Evolutionary conservation across 2,888 invertebrate genomes (phyloP).

Genomic region (Galeruca laticollis): DNA sequence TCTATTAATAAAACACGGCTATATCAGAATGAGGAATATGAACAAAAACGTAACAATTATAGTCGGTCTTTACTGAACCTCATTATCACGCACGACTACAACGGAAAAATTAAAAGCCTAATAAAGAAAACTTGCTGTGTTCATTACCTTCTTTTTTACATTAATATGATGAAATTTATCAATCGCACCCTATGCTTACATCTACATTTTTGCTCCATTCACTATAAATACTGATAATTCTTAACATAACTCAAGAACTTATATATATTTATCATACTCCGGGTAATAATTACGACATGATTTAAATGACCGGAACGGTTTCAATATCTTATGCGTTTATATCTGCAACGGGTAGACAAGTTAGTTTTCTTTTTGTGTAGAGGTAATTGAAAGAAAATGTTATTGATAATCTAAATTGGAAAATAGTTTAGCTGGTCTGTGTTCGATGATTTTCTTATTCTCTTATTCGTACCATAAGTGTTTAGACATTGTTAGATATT

Average conservation of each 20-base stretch:
- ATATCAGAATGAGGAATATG: neutral
- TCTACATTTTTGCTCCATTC: constrained; percentile 25
- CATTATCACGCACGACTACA: constrained; percentile 16
- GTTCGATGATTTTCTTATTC: too few relatives aligned
- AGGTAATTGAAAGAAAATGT: too few relatives aligned
- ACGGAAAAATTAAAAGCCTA: constrained; percentile 7
- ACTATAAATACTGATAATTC: constrained; percentile 35
- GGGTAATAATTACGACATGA: constrained; percentile 30
- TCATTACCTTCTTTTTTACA: constrained; percentile 23
- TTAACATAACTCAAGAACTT: constrained; percentile 37
- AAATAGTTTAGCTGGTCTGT: too few relatives aligned
- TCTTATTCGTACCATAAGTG: too few relatives aligned
- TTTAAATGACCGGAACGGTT: constrained; percentile 23
- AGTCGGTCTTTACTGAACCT: neutral
- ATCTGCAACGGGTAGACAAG: neutral
- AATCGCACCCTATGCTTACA: constrained; percentile 24
- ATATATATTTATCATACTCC: constrained; percentile 22
- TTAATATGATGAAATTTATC: constrained; percentile 30
- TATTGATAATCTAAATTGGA: too few relatives aligned
- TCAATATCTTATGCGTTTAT: constrained; percentile 19
- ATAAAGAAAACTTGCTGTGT: constrained; percentile 16
- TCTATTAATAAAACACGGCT: neutral
- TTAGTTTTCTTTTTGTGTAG: neutral
- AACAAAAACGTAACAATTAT: neutral
- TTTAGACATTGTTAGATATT: too few relatives aligned